Evolutionary conservation across 2,797 vertebrate genomes (phyloP).

Genomic region (Clarias laeviceps): DNA sequence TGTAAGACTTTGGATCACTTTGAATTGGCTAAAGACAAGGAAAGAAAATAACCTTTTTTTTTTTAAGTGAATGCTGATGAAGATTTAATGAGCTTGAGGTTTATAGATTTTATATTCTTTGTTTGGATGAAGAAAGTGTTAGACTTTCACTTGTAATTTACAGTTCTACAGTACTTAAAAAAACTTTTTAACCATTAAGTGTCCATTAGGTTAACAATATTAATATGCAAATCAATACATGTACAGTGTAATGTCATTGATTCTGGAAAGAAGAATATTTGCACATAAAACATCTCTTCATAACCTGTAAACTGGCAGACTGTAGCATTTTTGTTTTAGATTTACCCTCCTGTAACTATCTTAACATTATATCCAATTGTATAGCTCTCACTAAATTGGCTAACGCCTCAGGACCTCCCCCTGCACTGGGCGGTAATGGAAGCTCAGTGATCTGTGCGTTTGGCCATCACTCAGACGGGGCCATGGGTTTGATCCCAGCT

Average conservation of each 20-base stretch:
- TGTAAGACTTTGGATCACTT: not conserved
- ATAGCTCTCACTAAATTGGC: not conserved
- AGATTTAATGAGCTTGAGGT: not conserved
- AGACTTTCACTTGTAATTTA: not conserved
- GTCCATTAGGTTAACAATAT: not conserved
- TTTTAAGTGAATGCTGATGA: not conserved
- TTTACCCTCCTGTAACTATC: not conserved
- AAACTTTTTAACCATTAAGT: not conserved
- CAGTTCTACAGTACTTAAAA: too few species aligned
- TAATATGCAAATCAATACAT: not conserved
- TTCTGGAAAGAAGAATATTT: not conserved
- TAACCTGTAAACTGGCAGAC: too few species aligned
- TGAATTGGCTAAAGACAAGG: not conserved
- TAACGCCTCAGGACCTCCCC: not conserved
- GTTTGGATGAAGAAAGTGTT: not conserved
- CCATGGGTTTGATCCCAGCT: constrained; percentile 25
- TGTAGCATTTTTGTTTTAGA: not conserved
- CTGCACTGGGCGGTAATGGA: not conserved
- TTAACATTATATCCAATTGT: not conserved
- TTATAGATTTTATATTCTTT: not conserved
- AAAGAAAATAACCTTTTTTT: not conserved
- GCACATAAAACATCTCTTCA: too few species aligned
- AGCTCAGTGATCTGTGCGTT: constrained; percentile 21
- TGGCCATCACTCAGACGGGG: constrained; percentile 29
- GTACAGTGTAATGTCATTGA: not conserved